Evolutionary conservation across 2,888 invertebrate genomes (phyloP), one percentile per base, ranked within the genome.

Genomic region (Cheilosia vulpina): DNA sequence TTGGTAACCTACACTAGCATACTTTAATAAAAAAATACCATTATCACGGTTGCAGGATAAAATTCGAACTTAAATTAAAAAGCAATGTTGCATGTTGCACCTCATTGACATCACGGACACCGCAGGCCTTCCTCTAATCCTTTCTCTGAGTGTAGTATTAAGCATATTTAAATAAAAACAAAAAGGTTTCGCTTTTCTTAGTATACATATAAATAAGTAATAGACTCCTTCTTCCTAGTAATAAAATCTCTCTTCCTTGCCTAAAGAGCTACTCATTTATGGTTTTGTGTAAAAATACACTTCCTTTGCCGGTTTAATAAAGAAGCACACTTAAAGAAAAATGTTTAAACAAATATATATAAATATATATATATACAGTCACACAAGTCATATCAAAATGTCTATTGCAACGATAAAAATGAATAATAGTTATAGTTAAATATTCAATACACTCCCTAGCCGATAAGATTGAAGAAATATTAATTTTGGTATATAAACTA

Each of bases 121-220:
- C 4, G 62, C 45, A 65, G 47, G 71, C 80, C 75, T 80, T 75
- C 66, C 60, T 71, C 53, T 34, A 66, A 58, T 47, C 69, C 69
- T 43, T 1, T 55, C 58, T 75, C 53, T 76, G 31, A 60, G 66
- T 66, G 76, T 85, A 85, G 84, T 75, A 27, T 71, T 80, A 80
- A 81, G 84, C 71, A 72, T 85, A 72, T 62, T 62, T 47, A 52
- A 52, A 55, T 88, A 89, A 88, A 80, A 87, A n/a, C n/a, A 85
- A 87, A 88, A 87, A 90, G 90, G 90, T 91, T 90, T 90, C 90
- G 90, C 90, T 89, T 80, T 65, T 75, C 76, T 80, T 82, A 82
- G 72, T 69, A 82, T 73, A 82, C 72, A 85, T 41, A 72, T 41
- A 71, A 38, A 53, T 24, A 38, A 43, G 3, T 47, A 27, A 66